A percentile compares a stretch with the other conserved stretches of the same genome.
Conservation (phyloP, 2,113 vertebrate genomes). For the Vidua chalybeata region DNA sequence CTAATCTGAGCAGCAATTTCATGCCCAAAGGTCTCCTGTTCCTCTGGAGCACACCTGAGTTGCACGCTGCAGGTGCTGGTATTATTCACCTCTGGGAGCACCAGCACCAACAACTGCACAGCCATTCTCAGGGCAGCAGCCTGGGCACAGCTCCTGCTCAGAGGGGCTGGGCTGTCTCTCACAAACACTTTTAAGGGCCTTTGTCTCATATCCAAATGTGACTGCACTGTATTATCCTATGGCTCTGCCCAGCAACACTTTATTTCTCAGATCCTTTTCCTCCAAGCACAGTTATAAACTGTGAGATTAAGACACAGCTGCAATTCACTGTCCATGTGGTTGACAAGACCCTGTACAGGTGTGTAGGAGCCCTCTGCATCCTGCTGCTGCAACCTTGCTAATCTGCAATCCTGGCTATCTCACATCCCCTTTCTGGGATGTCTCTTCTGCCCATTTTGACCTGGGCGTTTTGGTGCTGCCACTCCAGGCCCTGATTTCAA, state of each 20-base stretch:
- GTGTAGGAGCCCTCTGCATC: not conserved
- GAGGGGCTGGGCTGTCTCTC: not conserved
- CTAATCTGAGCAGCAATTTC: not conserved
- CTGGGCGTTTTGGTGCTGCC: not conserved
- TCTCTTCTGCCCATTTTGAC: not conserved
- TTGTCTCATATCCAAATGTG: not conserved
- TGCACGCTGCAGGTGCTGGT: not conserved
- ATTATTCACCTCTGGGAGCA: not conserved
- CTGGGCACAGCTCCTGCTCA: not conserved
- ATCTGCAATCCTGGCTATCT: not conserved
- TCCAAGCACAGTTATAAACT: not conserved
- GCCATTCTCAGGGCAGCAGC: not conserved
- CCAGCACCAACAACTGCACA: not conserved
- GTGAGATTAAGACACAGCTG: not conserved
- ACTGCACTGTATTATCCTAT: not conserved
- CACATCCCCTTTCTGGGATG: not conserved
- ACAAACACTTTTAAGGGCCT: not conserved
- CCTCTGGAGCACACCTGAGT: not conserved
- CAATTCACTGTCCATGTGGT: not conserved
- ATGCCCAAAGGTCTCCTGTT: not conserved
- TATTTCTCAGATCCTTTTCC: not conserved
- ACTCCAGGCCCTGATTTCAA: not conserved
- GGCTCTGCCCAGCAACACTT: not conserved
- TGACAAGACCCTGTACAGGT: not conserved
- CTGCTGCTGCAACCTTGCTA: not conserved